Base-by-base conservation (phyloP, 2,888 invertebrate species). In the Chymomyza caudatula region DNA sequence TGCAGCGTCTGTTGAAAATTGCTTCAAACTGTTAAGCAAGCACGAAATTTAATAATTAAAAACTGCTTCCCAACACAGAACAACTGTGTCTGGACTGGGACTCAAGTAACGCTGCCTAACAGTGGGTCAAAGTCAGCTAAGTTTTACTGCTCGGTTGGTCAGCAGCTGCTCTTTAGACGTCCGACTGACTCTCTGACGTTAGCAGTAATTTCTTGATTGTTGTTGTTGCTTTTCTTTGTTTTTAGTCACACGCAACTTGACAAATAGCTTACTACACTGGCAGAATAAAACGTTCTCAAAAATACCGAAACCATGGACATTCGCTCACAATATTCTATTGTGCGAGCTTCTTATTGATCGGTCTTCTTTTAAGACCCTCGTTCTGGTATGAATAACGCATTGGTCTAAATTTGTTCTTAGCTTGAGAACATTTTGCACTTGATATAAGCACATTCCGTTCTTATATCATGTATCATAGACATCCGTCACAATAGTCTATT, bases 21-120 rank as follows among this genome's bases (percentile, higher is more conserved):
- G 56, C 52, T 49, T 44, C 51, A 25, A 42, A 65, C 42, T 20
- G 64, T 3, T 59, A 44, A 49, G 49, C 13, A n/a, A 17, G 44
- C 44, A 47, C 67, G 57, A 67, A 69, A 61, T 58, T 70, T 65
- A 65, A 65, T 65, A 69, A 69, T 70, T 70, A 70, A 70, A 70
- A 64, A 63, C 53, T 17, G 44, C 15, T 6, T n/a, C 19, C 44
- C 47, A 54, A 29, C 22, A 23, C 15, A 42, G 65, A 70, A 69
- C 29, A 37, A 37, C 29, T 37, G 29, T 37, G 54, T 56, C 15
- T 37, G 29, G 29, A 37, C 29, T 37, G 29, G 29, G 29, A 37
- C 11, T 37, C 29, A 11, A 11, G 29, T 37, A 37, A 37, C 25
- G 29, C 29, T 37, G 29, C 29, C 11, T 37, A 37, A 37, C 29